Conservation (phyloP, 2,888 invertebrate species). For the Lacanobia oleracea region DNA sequence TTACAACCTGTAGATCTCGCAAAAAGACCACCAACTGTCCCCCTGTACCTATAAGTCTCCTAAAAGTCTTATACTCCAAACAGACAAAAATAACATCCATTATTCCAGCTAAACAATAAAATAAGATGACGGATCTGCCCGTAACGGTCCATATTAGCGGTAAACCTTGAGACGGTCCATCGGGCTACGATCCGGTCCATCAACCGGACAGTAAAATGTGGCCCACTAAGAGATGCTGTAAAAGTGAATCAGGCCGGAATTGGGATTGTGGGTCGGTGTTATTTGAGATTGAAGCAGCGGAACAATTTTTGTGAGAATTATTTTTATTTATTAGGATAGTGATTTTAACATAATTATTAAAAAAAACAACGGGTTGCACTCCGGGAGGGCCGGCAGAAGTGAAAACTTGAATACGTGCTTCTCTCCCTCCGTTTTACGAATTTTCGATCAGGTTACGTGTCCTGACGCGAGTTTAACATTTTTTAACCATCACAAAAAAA, state of each 20-base stretch:
- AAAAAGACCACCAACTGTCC: background rate
- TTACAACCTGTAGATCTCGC: too few species aligned
- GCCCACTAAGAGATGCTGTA: conserved; percentile 62
- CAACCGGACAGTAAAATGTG: conserved; percentile 57
- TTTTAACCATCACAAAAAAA: too few species aligned
- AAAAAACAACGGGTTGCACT: too few species aligned
- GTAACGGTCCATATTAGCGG: conserved; percentile 47
- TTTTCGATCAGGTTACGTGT: too few species aligned
- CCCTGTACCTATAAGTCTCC: too few species aligned
- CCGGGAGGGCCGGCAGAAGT: too few species aligned
- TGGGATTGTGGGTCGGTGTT: conserved; percentile 12
- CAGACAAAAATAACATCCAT: conserved; percentile 14
- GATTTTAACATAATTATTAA: too few species aligned
- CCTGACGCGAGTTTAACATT: too few species aligned
- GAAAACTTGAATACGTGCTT: too few species aligned
- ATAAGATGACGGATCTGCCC: conserved; percentile 30
- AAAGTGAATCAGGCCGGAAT: conserved; percentile 64
- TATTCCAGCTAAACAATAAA: conserved; percentile 34
- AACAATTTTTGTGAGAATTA: background rate
- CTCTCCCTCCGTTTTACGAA: too few species aligned
- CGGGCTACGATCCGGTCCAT: conserved; percentile 45
- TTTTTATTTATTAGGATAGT: too few species aligned
- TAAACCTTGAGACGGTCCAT: conserved; percentile 40
- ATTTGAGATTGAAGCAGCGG: conserved; percentile 6
- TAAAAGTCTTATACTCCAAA: background rate